A percentile compares a stretch with the other conserved stretches of the same genome.
These are phyloP conservation scores for Cephalotes varians DNA, from an alignment of 2,888 invertebrate species.

Conservation along the genomic window DNA sequence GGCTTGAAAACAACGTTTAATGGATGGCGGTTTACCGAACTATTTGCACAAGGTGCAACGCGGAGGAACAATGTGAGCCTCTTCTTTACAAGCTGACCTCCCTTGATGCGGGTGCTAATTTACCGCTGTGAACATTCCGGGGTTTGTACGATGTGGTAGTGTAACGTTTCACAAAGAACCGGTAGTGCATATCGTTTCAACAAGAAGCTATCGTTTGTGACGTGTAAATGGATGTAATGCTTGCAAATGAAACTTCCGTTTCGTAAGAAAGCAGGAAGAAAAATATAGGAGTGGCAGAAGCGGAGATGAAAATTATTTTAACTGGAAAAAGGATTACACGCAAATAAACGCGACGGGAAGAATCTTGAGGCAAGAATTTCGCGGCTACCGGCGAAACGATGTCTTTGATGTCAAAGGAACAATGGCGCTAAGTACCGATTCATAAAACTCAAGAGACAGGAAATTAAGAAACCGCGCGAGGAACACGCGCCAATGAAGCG, in stretches of 20 bases:
- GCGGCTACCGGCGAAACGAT: not conserved
- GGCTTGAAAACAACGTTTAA: slow-evolving; percentile 72
- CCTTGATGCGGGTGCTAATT: slow-evolving; percentile 64
- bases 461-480: slow-evolving; percentile 26
- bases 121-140: slow-evolving; percentile 55
- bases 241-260: not conserved
- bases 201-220: slow-evolving; percentile 1
- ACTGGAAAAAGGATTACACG: not conserved
- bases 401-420: not conserved
- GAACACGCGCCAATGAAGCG: slow-evolving; percentile 29
- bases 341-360: not conserved
- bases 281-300: not conserved
- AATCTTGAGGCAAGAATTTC: not conserved
- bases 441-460: slow-evolving; percentile 14
- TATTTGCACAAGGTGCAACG: slow-evolving; percentile 70
- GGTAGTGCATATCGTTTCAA: not conserved
- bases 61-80: slow-evolving; percentile 43
- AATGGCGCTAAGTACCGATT: slow-evolving; percentile 29
- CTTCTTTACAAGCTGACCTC: slow-evolving; percentile 22
- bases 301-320: not conserved
- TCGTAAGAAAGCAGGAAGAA: not conserved
- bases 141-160: slow-evolving; percentile 3
- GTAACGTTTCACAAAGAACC: slow-evolving; percentile 22
- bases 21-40: slow-evolving; percentile 73
- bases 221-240: slow-evolving; percentile 1